phyloP scores from a whole-genome alignment of 1,140 invertebrate genomes.

The Sycobia sp. region DNA sequence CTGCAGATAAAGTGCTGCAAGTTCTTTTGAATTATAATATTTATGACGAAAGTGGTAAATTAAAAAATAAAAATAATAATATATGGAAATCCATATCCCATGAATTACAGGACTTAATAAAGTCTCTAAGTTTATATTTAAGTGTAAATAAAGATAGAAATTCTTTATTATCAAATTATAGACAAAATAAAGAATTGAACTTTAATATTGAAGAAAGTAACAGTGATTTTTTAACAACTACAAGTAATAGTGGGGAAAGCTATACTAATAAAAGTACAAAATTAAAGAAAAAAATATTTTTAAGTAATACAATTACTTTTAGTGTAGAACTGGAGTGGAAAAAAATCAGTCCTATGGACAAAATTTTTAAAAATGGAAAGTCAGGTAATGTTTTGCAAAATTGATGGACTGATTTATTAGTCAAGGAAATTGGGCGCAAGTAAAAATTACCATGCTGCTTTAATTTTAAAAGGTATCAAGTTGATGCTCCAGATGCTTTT shows the following conservation, averaged over 20 bases:
- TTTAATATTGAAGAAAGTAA: background rate
- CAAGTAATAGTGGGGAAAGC: background rate
- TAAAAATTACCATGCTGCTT: background rate
- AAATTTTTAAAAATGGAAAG: background rate
- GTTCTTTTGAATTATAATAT: background rate
- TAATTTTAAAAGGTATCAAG: background rate
- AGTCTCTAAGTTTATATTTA: background rate
- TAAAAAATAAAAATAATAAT: background rate
- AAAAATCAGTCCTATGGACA: background rate
- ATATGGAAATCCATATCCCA: background rate
- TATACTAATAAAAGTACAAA: background rate
- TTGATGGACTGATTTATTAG: background rate
- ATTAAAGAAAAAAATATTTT: too few relatives aligned
- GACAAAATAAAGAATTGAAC: background rate
- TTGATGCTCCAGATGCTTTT: background rate
- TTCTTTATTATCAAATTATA: background rate
- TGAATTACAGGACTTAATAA: background rate
- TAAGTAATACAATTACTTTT: background rate
- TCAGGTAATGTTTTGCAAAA: background rate
- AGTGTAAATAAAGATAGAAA: background rate
- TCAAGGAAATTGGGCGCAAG: background rate
- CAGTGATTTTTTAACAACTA: background rate
- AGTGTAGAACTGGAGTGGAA: background rate
- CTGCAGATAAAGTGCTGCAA: background rate
- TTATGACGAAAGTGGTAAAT: background rate